Conservation (phyloP, 2,113 vertebrate species). For the Cephalopholis sonnerati region DNA sequence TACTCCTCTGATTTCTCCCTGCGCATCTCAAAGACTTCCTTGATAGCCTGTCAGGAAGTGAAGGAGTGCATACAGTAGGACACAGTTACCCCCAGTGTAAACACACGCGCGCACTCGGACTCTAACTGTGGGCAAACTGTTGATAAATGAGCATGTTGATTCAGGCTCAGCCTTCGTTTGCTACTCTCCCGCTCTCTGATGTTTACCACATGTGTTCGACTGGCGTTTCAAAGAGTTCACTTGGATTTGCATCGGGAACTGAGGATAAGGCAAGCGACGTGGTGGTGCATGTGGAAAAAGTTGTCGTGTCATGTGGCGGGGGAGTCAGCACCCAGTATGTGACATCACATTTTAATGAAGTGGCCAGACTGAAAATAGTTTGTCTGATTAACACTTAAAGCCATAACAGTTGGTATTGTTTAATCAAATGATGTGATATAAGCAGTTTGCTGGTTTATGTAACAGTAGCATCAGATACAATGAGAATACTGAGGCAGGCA, state of each 20-base stretch:
- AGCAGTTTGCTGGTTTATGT: constrained; percentile 13
- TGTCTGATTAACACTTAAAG: constrained; percentile 19
- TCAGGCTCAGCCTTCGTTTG: constrained; percentile 61
- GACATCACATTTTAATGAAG: constrained; percentile 41
- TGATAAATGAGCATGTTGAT: constrained; percentile 79
- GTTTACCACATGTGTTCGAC: constrained; percentile 64
- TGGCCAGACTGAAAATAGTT: constrained; percentile 37
- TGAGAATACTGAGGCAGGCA: constrained; percentile 11
- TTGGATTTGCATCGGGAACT: constrained; percentile 64
- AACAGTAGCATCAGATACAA: constrained; percentile 24
- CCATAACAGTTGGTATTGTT: neutral
- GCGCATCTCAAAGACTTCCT: constrained; percentile 77
- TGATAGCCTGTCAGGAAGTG: constrained; percentile 72
- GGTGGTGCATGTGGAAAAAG: constrained; percentile 39
- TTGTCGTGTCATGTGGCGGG: constrained; percentile 22
- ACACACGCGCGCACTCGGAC: constrained; percentile 62
- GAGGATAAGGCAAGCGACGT: constrained; percentile 22
- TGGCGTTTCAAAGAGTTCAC: constrained; percentile 65
- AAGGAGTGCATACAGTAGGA: constrained; percentile 73
- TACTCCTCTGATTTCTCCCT: constrained; percentile 61
- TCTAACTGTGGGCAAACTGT: constrained; percentile 68
- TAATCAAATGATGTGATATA: constrained; percentile 2
- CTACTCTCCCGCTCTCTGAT: constrained; percentile 59
- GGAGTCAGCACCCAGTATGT: neutral
- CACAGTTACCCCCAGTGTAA: constrained; percentile 73